Evolutionary conservation across 2,888 invertebrate genomes (phyloP), one percentile per base, ranked within the genome.

Genomic region (Spodoptera picta): DNA sequence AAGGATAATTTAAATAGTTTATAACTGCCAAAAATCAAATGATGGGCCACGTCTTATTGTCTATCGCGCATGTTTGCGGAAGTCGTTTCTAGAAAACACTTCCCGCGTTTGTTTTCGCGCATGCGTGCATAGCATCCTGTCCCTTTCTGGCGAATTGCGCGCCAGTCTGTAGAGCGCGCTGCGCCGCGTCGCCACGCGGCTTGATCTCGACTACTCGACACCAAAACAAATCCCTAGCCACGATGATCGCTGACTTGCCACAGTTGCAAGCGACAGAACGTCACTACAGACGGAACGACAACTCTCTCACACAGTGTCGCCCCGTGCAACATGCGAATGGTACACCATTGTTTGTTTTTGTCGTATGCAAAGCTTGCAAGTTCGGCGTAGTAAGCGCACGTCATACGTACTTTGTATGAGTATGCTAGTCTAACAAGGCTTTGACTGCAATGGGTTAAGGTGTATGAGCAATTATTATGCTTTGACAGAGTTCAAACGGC

Each of bases 61-160:
- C 74, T 73, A 62, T 60, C 73, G 81, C 81, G 69, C 79, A 74
- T 79, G 73, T 82, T 82, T 79, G 82, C 83, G 84, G 87, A 87
- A 85, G 84, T 82, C 80, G 83, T 83, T 91, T 93, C 92, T 92
- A 92, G 92, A 91, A 91, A 80, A 79, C 81, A 76, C 86, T 93
- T 92, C 93, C 92, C 92, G 92, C 92, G 89, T 89, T 89, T 83
- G 74, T 78, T 73, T 78, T 66, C 56, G 88, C 94, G 93, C 94
- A 93, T 93, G 93, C 93, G 93, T 84, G 66, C 51, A 75, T 55
- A 61, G 69, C 73, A 62, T 79, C 82, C 85, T 84, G 82, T 91
- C 90, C 88, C 87, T 89, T 85, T 88, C 87, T 77, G 80, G 82
- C 87, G 84, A 85, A 87, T 83, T 90, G 90, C 92, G 91, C 91